These are phyloP conservation scores for Myopa testacea DNA, from an alignment of 2,888 invertebrate genomes.

Conservation along the genomic window DNA sequence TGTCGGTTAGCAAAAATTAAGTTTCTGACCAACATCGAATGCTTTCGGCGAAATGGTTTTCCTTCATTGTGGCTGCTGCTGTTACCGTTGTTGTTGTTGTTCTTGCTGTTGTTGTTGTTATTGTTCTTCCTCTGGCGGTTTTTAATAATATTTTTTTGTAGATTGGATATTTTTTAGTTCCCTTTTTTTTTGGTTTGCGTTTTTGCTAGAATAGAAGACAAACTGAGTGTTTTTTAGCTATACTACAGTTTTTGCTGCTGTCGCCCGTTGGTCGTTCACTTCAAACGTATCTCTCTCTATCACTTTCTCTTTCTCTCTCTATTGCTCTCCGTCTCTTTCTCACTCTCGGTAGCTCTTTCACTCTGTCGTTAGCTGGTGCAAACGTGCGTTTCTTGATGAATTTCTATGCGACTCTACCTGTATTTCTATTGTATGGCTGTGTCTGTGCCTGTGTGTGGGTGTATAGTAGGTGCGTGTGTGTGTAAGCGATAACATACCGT, in stretches of 20 bases:
- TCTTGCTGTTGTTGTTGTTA: background rate
- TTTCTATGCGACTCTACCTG: no score
- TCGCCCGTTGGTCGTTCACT: no score
- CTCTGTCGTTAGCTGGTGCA: no score
- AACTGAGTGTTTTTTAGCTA: background rate
- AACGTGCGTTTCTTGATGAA: no score
- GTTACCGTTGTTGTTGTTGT: conserved; percentile 1
- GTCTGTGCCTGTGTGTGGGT: no score
- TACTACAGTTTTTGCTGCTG: background rate
- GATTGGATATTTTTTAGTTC: background rate
- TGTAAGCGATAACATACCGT: no score
- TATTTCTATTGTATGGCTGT: no score
- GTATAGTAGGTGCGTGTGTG: no score
- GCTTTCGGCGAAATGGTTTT: conserved; percentile 16
- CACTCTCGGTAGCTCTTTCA: no score
- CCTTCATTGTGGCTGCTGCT: background rate
- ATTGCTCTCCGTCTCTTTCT: no score
- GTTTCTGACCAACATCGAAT: background rate
- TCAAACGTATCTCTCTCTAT: no score
- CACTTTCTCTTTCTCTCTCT: no score
- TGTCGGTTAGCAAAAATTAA: background rate
- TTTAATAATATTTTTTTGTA: conserved; percentile 2
- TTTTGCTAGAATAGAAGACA: background rate
- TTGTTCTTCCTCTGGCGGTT: background rate
- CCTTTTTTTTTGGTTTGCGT: background rate